Evolutionary conservation across 92 coral and sea anemone species (phyloP), one percentile per base, ranked within the genome.

Genomic region (Phenganax subtilis): DNA sequence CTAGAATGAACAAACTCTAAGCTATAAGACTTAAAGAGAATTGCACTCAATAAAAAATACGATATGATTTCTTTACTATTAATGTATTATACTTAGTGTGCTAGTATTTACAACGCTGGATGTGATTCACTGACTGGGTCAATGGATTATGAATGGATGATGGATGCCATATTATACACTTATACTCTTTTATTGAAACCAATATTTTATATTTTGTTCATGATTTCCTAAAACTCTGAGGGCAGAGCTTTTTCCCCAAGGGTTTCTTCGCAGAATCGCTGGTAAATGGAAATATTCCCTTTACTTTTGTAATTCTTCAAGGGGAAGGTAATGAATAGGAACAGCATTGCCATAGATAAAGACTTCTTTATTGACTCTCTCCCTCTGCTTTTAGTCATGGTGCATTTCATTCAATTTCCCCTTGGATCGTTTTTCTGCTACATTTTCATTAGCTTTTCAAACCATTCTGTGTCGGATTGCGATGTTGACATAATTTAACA

Each of bases 241-340:
- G 4, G 71, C 60, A 0, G 82, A 58, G 30, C 82, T 77, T 56
- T 77, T 55, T 61, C 60, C 60, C 7, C 82, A 55, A 6, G 82
- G 82, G 12, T 77, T 77, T 77, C 70, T 77, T 2, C 66, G 27
- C 25, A 77, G 60, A 58, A 77, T 77, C 3, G 82, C 82, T 11
- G 71, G 82, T 31, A 77, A 77, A 61, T 77, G 82, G 0, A 9
- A n/a, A 54, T 77, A 58, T 1, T 54, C 82, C 82, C 71, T 59
- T 51, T 77, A 71, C 54, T 59, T 77, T 53, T 56, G 14, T 12
- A 60, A 64, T 1, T 77, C 82, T 17, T 77, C 29, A 62, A 77
- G 71, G 10, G 82, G 82, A 0, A 77, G 66, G 0, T 7, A 14
- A 31, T 77, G 82, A 9, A 77, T 71, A 3, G 82, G 81, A 37